Percentiles rank a stretch among this genome's conserved stretches.
Conservation (phyloP, 2,797 vertebrate genomes). For the Todus mexicanus region DNA sequence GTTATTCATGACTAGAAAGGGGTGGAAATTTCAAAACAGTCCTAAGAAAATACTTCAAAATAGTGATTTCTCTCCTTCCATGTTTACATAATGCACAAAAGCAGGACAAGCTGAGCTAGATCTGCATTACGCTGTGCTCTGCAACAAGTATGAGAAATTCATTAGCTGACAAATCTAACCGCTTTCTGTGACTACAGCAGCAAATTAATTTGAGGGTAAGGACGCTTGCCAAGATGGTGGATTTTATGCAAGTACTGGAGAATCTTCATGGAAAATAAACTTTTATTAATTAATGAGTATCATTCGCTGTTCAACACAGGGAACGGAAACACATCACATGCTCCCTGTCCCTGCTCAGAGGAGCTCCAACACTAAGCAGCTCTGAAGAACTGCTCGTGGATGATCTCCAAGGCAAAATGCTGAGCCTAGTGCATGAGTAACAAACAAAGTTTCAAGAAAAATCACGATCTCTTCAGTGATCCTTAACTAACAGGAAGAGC, state of each 20-base stretch:
- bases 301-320: background rate
- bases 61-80: background rate
- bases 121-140: background rate
- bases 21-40: background rate
- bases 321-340: conserved; percentile 39
- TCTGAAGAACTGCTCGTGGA: conserved; percentile 14
- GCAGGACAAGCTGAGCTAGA: background rate
- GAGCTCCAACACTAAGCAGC: conserved; percentile 4
- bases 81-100: background rate
- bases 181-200: conserved; percentile 27
- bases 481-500: conserved; percentile 43
- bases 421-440: conserved; percentile 5
- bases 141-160: background rate
- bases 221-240: conserved; percentile 3
- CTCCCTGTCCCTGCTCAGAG: background rate
- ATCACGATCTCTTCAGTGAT: conserved; percentile 47
- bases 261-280: conserved; percentile 52
- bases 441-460: conserved; percentile 19
- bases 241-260: conserved; percentile 39
- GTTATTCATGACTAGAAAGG: background rate
- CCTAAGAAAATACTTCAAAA: background rate
- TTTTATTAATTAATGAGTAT: conserved; percentile 46
- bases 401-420: background rate
- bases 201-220: conserved; percentile 34
- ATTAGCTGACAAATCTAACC: conserved; percentile 25